Base-by-base conservation (phyloP, 2,888 invertebrate genomes). In the Liodrosophila aerea region DNA sequence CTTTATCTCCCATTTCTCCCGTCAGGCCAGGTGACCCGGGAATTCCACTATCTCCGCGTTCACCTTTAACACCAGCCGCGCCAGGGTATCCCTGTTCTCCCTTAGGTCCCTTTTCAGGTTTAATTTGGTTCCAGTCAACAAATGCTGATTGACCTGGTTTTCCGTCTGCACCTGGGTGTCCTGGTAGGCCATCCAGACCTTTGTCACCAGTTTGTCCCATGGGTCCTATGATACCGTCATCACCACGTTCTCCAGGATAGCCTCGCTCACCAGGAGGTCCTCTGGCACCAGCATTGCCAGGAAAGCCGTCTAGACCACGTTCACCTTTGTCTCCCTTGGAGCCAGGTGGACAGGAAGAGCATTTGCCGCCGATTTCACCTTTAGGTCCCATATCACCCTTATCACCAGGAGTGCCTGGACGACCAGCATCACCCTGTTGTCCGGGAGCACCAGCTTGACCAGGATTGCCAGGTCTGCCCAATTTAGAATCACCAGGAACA, bases 311-410 rank as follows among this genome's bases (percentile, higher is more conserved):
- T 1, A 87, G 76, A 1, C 97, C 96, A 11, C 92, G 91, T 15
- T 95, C 95, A 34, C 97, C 97, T 88, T 96, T 96, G 1, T 88
- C 89, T 18, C 97, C 97, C 70, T 92, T 92, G 0, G 88, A 74
- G 22, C 97, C 97, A 22, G 96, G 94, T 57, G 92, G 90, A 86
- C 96, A 96, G 63, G 94, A 94, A 36, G 93, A 93, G 84, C 96
- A 96, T 58, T 93, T 92, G 1, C 96, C 96, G 18, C 96, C 96
- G 31, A 92, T 91, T 47, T 96, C 95, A 83, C 96, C 96, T 85
- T 96, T 96, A 4, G 91, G 89, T 29, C 96, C 96, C 37, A 92
- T 90, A 12, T 88, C 91, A 50, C 94, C 94, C 59, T 92, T 92
- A 8, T 81, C 87, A 39, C 94, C 94, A 2, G 93, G 93, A 39